Base-by-base conservation (phyloP, 1,140 invertebrate genomes). In the Gonatopus flavifemur region DNA sequence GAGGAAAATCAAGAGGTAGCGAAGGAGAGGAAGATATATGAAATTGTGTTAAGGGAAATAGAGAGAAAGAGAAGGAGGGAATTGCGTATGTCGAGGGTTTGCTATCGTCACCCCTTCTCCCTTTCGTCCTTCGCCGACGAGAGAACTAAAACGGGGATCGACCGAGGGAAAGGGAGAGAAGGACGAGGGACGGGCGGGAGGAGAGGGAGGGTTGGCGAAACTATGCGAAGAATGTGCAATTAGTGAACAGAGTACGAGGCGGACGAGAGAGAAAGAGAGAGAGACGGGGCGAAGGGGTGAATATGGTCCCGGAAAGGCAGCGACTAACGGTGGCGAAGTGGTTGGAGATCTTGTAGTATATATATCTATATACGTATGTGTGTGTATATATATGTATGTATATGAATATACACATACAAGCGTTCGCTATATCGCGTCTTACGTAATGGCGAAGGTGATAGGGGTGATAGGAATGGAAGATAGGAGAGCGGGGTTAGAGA, bases 161-260 rank as follows among this genome's bases (percentile, higher is more conserved):
- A 33, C 20, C 24, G 49, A 30, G 39, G 53, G 39, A 44, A 52
- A 35, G 48, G 42, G 45, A 48, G 52, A 38, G 45, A 50, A 52
- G 51, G 50, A 51, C 46, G 51, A 48, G 51, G 41, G 50, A 52
- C 40, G 50, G 42, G 55, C 40, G 36, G 47, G 40, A 10, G 52
- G 32, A 39, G 15, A 36, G 24, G 22, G 36, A n/a, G 31, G 15
- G 76, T 71, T 82, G 82, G 82, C 82, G 86, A 88, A 89, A 89
- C 87, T 88, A 89, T 88, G 86, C 86, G 85, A 88, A 88, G 87
- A 89, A 89, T 89, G 86, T 87, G 87, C 87, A 89, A 89, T 89
- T 89, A 89, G 87, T 88, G 86, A 87, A 82, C 83, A 74, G 85
- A 85, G 79, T 81, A 74, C 70, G 62, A 57, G 59, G 54, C 48